Evolutionary conservation across 64 coral and sea anemone genomes (phyloP), one percentile per base, ranked within the genome.

Genomic region (Actinia tenebrosa): DNA sequence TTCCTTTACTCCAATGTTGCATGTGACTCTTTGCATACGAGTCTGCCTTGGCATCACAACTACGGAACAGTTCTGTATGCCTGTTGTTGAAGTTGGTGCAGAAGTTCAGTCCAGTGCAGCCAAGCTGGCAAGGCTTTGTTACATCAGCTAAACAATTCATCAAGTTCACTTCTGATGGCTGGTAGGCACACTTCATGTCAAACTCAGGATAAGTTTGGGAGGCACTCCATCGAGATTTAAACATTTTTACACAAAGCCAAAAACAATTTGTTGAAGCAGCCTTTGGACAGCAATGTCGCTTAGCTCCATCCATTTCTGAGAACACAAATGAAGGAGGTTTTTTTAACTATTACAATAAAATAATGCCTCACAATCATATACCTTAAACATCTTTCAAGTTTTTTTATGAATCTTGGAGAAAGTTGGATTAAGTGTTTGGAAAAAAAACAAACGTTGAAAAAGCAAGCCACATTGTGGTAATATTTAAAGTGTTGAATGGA

Each of bases 41-140:
- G 47, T 96, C 94, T 54, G 94, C 89, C 44, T 87, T 71, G 14
- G 45, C 37, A 20, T 96, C 88, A 87, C 94, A 96, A 20, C 94
- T 96, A n/a, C 94, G 64, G 19, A 96, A 96, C 80, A 96, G 53
- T 86, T 96, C 94, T 56, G 94, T 96, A 26, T 96, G 94, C 44
- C 94, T 96, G 83, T 92, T 92, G 85, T 96, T 96, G 69, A 96
- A 96, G 86, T 96, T 96, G 47, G 91, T 96, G 42, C 94, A 96
- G 45, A 90, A 96, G 64, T 87, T 92, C 59, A 96, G 72, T 22
- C 94, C 94, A 68, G 71, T 89, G 60, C 94, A 96, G 42, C 94
- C 94, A 46, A 96, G 88, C 88, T 92, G 94, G 44, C 94, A 96
- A 44, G 94, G 94, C 75, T 92, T 83, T 42, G 87, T 90, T 18